Evolutionary conservation across 1,140 invertebrate species (phyloP).

Genomic region (Sycophaga agraensis): DNA sequence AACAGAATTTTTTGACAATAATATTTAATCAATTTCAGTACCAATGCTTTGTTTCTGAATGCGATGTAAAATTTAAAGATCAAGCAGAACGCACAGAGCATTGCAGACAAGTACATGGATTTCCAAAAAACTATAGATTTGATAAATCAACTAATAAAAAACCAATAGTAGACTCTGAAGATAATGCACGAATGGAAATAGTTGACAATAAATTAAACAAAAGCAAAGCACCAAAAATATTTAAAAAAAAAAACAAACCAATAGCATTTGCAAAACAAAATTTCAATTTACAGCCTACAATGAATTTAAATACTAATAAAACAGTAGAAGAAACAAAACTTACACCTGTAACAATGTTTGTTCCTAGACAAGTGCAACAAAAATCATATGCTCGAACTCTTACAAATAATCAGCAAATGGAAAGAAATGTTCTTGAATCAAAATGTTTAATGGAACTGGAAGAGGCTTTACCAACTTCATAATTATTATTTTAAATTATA

Average conservation of each 20-base stretch:
- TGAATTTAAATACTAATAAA: background rate
- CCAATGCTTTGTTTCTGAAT: slow-evolving; percentile 67
- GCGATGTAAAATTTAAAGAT: slow-evolving; percentile 60
- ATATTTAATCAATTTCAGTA: slow-evolving; percentile 55
- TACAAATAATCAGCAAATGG: slow-evolving; percentile 36
- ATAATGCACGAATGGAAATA: slow-evolving; percentile 21
- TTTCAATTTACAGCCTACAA: background rate
- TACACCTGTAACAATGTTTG: slow-evolving; percentile 40
- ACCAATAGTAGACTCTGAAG: slow-evolving; percentile 18
- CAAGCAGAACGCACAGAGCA: slow-evolving; percentile 62
- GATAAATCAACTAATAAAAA: slow-evolving; percentile 43
- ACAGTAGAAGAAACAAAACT: background rate
- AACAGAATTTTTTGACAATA: slow-evolving; percentile 7
- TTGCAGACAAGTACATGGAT: slow-evolving; percentile 65
- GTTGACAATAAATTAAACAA: slow-evolving; percentile 26
- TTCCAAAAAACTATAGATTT: slow-evolving; percentile 67
- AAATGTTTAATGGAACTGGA: slow-evolving; percentile 47
- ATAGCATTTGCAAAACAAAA: slow-evolving; percentile 19
- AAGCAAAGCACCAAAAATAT: slow-evolving; percentile 41
- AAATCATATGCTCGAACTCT: slow-evolving; percentile 43
- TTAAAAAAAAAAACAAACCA: slow-evolving; percentile 32
- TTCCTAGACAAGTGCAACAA: slow-evolving; percentile 47
- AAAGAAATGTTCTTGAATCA: slow-evolving; percentile 41
- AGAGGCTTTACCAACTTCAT: slow-evolving; percentile 37
- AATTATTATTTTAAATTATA: background rate